Percentiles rank a stretch among this genome's conserved stretches.
Conservation (phyloP, 2,113 vertebrate genomes). For the Quiscalus mexicanus region DNA sequence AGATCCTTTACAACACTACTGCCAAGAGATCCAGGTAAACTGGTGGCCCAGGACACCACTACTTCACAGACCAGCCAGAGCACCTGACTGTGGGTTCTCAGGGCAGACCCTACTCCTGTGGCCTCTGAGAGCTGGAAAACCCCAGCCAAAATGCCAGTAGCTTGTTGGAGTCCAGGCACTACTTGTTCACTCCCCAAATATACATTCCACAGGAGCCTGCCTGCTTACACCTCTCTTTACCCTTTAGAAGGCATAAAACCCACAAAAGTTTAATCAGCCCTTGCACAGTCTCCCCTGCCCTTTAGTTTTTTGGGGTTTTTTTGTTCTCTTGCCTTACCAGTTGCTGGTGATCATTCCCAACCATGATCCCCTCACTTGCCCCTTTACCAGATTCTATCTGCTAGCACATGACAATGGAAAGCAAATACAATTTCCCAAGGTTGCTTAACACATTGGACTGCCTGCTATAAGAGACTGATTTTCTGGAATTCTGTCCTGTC, state of each 20-base stretch:
- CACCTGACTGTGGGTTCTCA: background rate
- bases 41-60: background rate
- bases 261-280: background rate
- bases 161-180: background rate
- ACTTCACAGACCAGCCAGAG: background rate
- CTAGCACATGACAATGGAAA: background rate
- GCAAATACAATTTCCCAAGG: background rate
- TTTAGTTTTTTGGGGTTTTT: background rate
- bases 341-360: background rate
- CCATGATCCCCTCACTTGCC: background rate
- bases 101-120: background rate
- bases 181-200: background rate
- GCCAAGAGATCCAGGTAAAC: background rate
- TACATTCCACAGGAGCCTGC: background rate
- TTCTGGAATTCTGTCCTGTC: background rate
- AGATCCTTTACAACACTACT: background rate
- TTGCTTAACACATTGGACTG: background rate
- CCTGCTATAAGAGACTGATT: background rate
- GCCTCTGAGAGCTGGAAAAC: background rate
- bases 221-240: background rate
- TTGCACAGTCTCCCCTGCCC: background rate
- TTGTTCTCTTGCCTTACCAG: background rate
- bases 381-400: background rate
- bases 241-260: background rate
- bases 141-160: background rate